Evolutionary conservation across 64 coral and sea anemone species (phyloP), one percentile per base, ranked within the genome.

Genomic region (Pocillopora verrucosa): DNA sequence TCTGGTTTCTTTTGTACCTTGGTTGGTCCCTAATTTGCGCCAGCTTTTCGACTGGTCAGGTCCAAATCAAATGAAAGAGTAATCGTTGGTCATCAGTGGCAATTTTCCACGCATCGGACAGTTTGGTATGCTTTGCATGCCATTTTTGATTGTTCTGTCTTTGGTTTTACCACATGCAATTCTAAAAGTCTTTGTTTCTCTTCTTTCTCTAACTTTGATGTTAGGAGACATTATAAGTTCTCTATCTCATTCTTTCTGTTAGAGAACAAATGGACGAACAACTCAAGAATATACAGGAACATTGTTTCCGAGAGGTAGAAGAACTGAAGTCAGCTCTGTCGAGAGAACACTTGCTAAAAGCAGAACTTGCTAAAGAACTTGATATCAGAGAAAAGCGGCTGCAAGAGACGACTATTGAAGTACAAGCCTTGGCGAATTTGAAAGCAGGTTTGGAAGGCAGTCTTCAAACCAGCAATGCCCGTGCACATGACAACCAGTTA

Each of bases 281-380:
- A 38, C 56, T 85, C 9, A 85, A 58, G 64, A 85, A 72, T 65
- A 65, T 85, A 36, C 82, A 85, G 4, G 64, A 85, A 19, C 82
- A 72, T 38, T 85, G 65, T 85, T 85, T 85, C 36, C 82, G 70
- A 72, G 82, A 85, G 12, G 82, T 85, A 20, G 82, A 85, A 13
- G 82, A 85, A 26, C 63, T 85, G 22, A 85, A 85, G 12, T 2
- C 64, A 2, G 41, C 65, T 30, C 38, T 85, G 20, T 25, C 72
- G 17, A 85, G 20, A 12, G 82, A 85, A 72, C 82, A 65, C 22
- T 85, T 63, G 14, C n/a, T 72, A n/a, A 85, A 85, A 65, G 13
- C 36, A 6, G 82, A 72, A 72, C 37, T 85, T 19, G 82, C 65
- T n/a, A 14, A 85, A 73, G 82, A 85, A 22, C 82, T 85, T 57